These are phyloP conservation scores for Serranus cabrilla DNA, from an alignment of 2,797 vertebrate species.

Conservation along the genomic window DNA sequence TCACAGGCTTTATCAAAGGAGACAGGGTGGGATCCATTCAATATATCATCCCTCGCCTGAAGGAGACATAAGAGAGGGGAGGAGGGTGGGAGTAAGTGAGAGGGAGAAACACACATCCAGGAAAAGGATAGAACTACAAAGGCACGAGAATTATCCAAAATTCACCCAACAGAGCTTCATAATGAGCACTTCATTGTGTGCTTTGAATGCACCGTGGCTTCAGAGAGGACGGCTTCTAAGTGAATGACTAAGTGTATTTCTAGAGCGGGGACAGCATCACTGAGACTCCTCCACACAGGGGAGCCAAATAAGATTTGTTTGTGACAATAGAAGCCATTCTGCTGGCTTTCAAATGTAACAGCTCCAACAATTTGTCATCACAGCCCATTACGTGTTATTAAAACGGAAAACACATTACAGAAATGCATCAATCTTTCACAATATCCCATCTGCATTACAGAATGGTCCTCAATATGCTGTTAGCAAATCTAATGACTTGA, in stretches of 20 bases:
- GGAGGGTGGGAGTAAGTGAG: constrained; percentile 9
- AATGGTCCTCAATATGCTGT: constrained; percentile 35
- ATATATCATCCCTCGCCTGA: constrained; percentile 97
- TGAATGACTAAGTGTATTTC: constrained; percentile 43
- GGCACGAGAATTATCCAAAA: constrained; percentile 41
- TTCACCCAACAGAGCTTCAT: constrained; percentile 35
- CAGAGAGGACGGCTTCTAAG: constrained; percentile 32
- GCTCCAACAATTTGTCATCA: constrained; percentile 52
- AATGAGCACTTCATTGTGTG: constrained; percentile 44
- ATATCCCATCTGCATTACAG: constrained; percentile 54
- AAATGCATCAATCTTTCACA: constrained; percentile 35
- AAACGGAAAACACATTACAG: constrained; percentile 48
- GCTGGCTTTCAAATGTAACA: constrained; percentile 42
- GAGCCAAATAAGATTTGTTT: constrained; percentile 50
- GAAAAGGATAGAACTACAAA: constrained; percentile 46
- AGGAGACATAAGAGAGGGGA: constrained; percentile 56
- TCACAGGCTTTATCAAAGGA: constrained; percentile 99
- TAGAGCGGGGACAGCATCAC: constrained; percentile 29
- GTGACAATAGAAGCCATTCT: constrained; percentile 54
- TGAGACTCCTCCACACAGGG: constrained; percentile 35
- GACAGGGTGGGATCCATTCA: constrained; percentile 98
- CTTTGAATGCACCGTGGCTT: constrained; percentile 41
- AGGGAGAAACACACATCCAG: constrained; percentile 42
- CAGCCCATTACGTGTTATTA: constrained; percentile 58
- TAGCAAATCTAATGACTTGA: constrained; percentile 37